Evolutionary conservation across 1,140 invertebrate genomes (phyloP).

Genomic region (Nymphalis io): DNA sequence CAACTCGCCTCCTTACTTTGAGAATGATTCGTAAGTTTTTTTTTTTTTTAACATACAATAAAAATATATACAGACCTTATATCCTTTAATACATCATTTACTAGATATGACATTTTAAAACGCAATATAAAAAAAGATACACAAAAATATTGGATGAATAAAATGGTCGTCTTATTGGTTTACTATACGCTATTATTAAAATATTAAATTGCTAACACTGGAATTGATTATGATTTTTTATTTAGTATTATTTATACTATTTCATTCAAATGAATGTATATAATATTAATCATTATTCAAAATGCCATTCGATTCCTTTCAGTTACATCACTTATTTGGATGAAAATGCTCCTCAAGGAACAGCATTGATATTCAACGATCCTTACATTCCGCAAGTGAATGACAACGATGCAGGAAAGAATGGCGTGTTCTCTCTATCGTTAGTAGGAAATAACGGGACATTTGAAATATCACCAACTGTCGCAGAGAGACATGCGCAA

Average conservation of each 20-base stretch:
- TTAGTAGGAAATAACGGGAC: constrained; percentile 91
- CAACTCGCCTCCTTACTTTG: constrained; percentile 89
- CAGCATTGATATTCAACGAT: constrained; percentile 86
- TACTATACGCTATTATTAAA: no score
- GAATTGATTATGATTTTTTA: no score
- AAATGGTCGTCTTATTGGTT: no score
- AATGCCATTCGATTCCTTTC: constrained; percentile 2
- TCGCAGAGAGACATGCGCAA: constrained; percentile 89
- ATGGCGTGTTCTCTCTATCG: constrained; percentile 90
- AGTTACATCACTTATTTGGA: constrained; percentile 89
- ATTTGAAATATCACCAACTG: constrained; percentile 93
- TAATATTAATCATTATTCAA: background rate
- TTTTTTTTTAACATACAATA: no score
- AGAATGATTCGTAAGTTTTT: constrained; percentile 86
- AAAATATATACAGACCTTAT: no score
- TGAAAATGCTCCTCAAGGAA: constrained; percentile 92
- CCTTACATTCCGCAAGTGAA: constrained; percentile 86
- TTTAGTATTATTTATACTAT: no score
- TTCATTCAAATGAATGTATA: no score
- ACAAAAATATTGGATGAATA: no score
- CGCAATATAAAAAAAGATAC: no score
- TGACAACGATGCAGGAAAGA: constrained; percentile 89
- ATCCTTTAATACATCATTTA: no score
- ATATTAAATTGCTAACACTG: no score
- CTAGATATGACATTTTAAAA: no score